phyloP scores from a whole-genome alignment of 2,888 invertebrate species.

The Polymixis flavicincta region DNA sequence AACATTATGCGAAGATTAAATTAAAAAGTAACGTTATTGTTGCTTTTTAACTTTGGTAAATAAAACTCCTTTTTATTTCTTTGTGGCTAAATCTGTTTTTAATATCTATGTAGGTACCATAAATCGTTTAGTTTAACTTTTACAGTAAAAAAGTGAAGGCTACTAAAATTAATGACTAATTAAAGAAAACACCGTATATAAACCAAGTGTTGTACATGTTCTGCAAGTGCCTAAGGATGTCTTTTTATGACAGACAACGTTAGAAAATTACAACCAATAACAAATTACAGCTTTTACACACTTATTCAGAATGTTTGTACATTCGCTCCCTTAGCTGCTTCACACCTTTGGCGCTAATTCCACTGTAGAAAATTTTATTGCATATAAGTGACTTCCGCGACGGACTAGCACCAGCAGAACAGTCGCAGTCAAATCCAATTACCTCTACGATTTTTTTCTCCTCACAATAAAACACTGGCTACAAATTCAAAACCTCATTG shows the following conservation, averaged over 20 bases:
- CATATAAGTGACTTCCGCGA: background rate
- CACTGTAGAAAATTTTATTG: background rate
- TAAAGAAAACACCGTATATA: background rate
- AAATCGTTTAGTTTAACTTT: background rate
- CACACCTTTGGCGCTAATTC: constrained; percentile 13
- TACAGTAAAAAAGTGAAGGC: background rate
- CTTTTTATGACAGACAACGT: background rate
- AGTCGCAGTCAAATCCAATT: background rate
- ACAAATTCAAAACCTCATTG: too few species aligned
- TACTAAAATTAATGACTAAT: background rate
- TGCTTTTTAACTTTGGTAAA: background rate
- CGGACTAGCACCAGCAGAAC: background rate
- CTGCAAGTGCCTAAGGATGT: background rate
- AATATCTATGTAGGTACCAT: background rate
- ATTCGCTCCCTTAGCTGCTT: background rate
- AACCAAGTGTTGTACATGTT: background rate
- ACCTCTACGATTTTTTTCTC: too few species aligned
- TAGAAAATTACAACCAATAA: background rate
- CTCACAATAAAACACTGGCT: too few species aligned
- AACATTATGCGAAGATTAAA: background rate
- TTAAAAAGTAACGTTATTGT: background rate
- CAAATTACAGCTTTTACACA: background rate
- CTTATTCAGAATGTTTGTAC: background rate
- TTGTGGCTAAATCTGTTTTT: background rate
- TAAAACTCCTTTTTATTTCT: background rate